Base-by-base conservation (phyloP, 2,113 vertebrate genomes). In the Apus apus region DNA sequence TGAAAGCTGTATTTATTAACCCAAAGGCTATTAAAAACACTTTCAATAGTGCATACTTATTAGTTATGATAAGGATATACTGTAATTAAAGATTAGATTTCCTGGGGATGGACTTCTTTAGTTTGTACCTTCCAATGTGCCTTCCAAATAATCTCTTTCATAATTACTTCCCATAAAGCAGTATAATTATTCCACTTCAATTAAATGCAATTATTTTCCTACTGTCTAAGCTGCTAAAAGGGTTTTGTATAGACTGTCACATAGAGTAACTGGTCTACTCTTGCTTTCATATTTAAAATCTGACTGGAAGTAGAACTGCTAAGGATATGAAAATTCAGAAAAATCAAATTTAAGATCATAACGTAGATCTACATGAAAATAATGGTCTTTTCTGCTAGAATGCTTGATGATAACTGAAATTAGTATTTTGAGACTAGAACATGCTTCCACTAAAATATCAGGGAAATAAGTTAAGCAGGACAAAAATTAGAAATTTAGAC, bases 51-150 rank as follows among this genome's bases (percentile, higher is more conserved):
- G 36, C 27, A 80, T 92, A 46, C 23, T 89, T 95, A 94, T 84
- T 74, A 95, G 85, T 54, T 60, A 34, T 71, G 45, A 84, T 38
- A 89, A 92, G 43, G 66, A 95, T 76, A 68, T 32, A 27, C 72
- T 27, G 53, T 91, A 96, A 97, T 90, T 96, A 92, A 93, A 79
- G n/a, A 89, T 94, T 75, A 85, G 34, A n/a, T 68, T 93, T 97
- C 94, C 70, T 92, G 75, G 75, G 61, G 50, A 89, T 45, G 34
- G 83, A 90, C 20, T 79, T 66, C 26, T 57, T 91, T 54, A 81
- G 18, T 92, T 96, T 87, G 68, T 58, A 94, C 29, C 21, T 97
- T 97, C 43, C 68, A 77, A 45, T 66, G 45, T 76, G 64, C 93
- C 34, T 85, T 94, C 43, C 74, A 86, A 96, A 94, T 86, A 94